These are phyloP conservation scores for Andricus grossulariae DNA, from an alignment of 1,140 invertebrate genomes.

Conservation along the genomic window DNA sequence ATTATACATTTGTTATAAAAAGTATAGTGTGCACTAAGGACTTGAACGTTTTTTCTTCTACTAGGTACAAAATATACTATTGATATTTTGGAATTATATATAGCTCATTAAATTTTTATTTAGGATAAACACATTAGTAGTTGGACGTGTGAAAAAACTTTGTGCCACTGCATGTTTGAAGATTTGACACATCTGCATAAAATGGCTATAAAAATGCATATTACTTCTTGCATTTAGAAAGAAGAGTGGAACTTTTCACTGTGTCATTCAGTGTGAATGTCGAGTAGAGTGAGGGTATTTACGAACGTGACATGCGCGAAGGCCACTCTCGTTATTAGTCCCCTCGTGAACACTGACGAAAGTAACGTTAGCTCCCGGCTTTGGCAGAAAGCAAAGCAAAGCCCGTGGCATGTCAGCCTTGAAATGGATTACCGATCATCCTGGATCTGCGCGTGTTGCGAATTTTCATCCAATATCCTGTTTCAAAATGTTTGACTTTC, in stretches of 20 bases:
- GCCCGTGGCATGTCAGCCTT: constrained; percentile 25
- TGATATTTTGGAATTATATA: too few species aligned
- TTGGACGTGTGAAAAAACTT: too few species aligned
- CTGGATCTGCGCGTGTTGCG: constrained; percentile 20
- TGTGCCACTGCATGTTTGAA: too few species aligned
- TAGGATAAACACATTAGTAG: too few species aligned
- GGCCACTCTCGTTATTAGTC: constrained; percentile 25
- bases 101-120: too few species aligned
- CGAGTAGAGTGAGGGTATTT: background rate
- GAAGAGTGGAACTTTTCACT: background rate
- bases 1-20: too few species aligned
- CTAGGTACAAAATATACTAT: too few species aligned
- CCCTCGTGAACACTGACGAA: constrained; percentile 5
- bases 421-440: constrained; percentile 26
- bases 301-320: constrained; percentile 5
- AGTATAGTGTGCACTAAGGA: too few species aligned
- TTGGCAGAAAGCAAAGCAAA: constrained; percentile 29
- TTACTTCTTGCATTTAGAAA: background rate
- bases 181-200: too few species aligned
- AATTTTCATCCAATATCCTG: constrained; percentile 20
- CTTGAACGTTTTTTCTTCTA: too few species aligned
- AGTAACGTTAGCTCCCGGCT: constrained; percentile 21
- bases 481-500: background rate
- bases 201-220: too few species aligned
- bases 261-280: background rate